These are phyloP conservation scores for roundworm (Caenorhabditis elegans) DNA, from an alignment of 1,140 invertebrate species.

Conservation along the genomic window WBcel235 BX284605.5:20090001-20090500, in stretches of 20 bases:
- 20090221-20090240: constrained; percentile 81
- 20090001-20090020: no score
- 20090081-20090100: no score
- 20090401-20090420: constrained; percentile 51
- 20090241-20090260: constrained; percentile 76
- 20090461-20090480: constrained; percentile 46
- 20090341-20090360: neutral
- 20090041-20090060: no score
- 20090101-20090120: neutral
- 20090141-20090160: neutral
- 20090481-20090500: constrained; percentile 45
- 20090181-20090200: constrained; percentile 73
- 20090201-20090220: constrained; percentile 79
- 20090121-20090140: no score
- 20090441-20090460: neutral
- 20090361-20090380: constrained; percentile 35
- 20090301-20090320: constrained; percentile 72
- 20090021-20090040: no score
- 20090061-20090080: no score
- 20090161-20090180: constrained; percentile 36
- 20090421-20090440: constrained; percentile 11
- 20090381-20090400: constrained; percentile 51
- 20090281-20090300: constrained; percentile 86
- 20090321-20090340: neutral
- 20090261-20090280: constrained; percentile 85